Evolutionary conservation across 2,888 invertebrate species (phyloP).

Genomic region (Nymphalis urticae): DNA sequence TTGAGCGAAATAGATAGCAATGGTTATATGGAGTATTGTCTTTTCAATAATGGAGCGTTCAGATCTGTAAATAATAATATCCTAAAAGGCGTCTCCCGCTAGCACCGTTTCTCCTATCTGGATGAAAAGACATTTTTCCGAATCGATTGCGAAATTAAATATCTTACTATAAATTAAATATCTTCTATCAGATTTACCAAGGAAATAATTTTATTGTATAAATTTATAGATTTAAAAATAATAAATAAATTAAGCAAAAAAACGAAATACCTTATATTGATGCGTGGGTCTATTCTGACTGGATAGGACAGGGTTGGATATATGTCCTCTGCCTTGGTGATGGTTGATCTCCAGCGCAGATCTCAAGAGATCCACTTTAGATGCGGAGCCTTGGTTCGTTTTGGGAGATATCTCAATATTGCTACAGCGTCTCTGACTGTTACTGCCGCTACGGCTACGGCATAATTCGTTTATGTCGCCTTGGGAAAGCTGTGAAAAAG

Average conservation of each 20-base stretch:
- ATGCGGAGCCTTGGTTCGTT: conserved; percentile 73
- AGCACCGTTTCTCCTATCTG: too few species aligned
- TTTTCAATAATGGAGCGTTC: too few species aligned
- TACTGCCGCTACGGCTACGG: conserved; percentile 75
- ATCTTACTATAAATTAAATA: too few species aligned
- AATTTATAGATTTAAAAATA: neutral
- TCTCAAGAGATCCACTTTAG: conserved; percentile 85
- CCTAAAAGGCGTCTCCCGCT: too few species aligned
- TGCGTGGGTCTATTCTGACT: conserved; percentile 58
- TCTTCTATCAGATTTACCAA: too few species aligned
- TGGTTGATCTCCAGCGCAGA: conserved; percentile 87
- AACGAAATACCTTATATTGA: conserved; percentile 64
- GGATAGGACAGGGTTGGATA: conserved; percentile 82
- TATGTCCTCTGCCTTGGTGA: conserved; percentile 77
- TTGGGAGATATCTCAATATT: conserved; percentile 77
- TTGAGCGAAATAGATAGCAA: too few species aligned
- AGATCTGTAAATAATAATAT: too few species aligned
- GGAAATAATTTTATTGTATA: too few species aligned
- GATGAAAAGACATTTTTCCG: too few species aligned
- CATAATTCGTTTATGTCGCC: conserved; percentile 77
- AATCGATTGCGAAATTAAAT: too few species aligned
- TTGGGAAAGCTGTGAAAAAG: conserved; percentile 71
- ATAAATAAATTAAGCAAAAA: neutral
- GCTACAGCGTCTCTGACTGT: conserved; percentile 79
- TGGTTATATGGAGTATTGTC: too few species aligned